phyloP scores from a whole-genome alignment of 2,797 vertebrate genomes.

The Rhinichthys osculus region DNA sequence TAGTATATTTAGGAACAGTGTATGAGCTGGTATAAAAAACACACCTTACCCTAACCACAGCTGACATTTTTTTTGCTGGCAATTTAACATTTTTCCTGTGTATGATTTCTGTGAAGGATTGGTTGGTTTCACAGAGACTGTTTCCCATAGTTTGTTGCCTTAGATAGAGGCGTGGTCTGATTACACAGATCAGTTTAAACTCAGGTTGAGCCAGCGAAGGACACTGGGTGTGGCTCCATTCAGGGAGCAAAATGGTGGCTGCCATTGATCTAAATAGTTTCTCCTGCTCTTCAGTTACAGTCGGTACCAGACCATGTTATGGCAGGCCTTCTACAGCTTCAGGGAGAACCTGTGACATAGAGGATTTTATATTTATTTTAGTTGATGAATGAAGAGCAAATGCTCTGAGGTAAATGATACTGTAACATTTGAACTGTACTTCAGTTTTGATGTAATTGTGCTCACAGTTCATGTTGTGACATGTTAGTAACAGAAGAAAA shows the following conservation, averaged over 20 bases:
- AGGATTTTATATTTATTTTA: neutral
- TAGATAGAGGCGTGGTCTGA: constrained; percentile 16
- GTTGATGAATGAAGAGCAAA: constrained; percentile 8
- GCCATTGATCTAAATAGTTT: constrained; percentile 15
- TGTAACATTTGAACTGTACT: neutral
- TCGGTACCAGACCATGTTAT: constrained; percentile 20
- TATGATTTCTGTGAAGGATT: neutral
- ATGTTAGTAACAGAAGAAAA: neutral
- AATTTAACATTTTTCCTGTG: neutral
- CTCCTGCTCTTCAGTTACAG: constrained; percentile 12
- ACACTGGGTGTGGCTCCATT: constrained; percentile 41
- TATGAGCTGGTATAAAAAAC: neutral
- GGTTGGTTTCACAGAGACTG: neutral
- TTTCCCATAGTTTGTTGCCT: constrained; percentile 15
- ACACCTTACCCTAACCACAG: neutral
- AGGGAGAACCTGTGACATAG: constrained; percentile 12
- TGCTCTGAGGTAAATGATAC: neutral
- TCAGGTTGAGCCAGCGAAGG: constrained; percentile 15
- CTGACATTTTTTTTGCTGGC: neutral
- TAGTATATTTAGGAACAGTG: neutral
- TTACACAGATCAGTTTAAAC: constrained; percentile 38
- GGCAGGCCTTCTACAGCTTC: constrained; percentile 37
- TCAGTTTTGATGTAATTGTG: neutral
- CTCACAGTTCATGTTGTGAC: neutral
- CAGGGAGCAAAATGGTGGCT: constrained; percentile 26